These are phyloP conservation scores for Sipha maydis DNA, from an alignment of 2,888 invertebrate genomes.

Conservation along the genomic window DNA sequence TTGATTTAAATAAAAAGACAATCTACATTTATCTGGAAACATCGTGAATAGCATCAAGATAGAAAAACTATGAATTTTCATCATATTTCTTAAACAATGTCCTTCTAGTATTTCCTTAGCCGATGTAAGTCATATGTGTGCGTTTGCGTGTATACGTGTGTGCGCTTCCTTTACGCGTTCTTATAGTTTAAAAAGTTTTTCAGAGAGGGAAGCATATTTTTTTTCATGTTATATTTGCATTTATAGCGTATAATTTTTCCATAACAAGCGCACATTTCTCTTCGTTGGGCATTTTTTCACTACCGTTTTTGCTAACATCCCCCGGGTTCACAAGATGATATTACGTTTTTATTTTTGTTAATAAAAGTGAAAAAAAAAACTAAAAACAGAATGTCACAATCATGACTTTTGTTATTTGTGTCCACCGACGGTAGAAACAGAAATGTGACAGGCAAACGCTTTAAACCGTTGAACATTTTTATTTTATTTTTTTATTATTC, in stretches of 20 bases:
- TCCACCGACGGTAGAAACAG: slow-evolving; percentile 20
- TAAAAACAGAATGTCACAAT: slow-evolving; percentile 53
- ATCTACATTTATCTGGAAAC: background rate
- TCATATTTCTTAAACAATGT: slow-evolving; percentile 7
- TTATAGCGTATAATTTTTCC: slow-evolving; percentile 58
- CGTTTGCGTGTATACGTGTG: too few relatives aligned
- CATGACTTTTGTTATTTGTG: slow-evolving; percentile 52
- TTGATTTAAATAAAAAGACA: background rate
- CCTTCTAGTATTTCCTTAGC: background rate
- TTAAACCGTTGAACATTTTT: slow-evolving; percentile 21
- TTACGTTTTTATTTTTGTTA: slow-evolving; percentile 57
- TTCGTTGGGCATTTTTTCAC: slow-evolving; percentile 28
- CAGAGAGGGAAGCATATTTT: background rate
- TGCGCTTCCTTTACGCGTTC: background rate
- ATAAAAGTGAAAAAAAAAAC: slow-evolving; percentile 44
- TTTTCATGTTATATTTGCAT: slow-evolving; percentile 52
- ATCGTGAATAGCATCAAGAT: background rate
- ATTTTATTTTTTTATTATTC: slow-evolving; percentile 45
- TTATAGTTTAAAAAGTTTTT: slow-evolving; percentile 22
- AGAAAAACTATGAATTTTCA: background rate
- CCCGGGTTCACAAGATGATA: slow-evolving; percentile 17
- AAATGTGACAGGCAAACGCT: slow-evolving; percentile 55
- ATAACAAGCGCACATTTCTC: slow-evolving; percentile 53
- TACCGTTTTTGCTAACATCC: slow-evolving; percentile 33
- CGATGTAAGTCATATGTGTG: background rate